Conservation (phyloP, 92 coral and sea anemone species). For the Phenganax marumi region DNA sequence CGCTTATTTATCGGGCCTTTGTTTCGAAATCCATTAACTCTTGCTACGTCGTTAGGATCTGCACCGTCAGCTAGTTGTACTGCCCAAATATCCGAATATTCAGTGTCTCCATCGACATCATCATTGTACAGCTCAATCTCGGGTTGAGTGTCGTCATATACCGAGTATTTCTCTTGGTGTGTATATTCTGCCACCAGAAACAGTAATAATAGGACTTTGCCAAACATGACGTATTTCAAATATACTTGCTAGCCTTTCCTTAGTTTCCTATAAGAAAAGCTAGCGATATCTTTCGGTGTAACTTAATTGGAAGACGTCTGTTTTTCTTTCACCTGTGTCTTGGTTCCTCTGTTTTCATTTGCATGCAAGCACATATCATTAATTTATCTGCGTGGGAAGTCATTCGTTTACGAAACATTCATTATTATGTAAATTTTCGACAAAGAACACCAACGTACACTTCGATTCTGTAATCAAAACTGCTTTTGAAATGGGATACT, state of each 20-base stretch:
- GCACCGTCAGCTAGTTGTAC: constrained; percentile 74
- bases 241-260: constrained; percentile 29
- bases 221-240: background rate
- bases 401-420: background rate
- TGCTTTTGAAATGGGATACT: constrained; percentile 25
- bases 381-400: constrained; percentile 26
- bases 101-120: constrained; percentile 48
- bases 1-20: constrained; percentile 78
- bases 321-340: constrained; percentile 9
- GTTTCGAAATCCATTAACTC: constrained; percentile 63
- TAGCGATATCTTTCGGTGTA: constrained; percentile 12
- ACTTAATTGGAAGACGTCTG: background rate
- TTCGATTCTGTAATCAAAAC: constrained; percentile 6
- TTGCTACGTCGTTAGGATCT: constrained; percentile 77
- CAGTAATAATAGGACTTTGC: background rate
- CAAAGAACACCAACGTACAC: background rate
- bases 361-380: constrained; percentile 27
- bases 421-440: constrained; percentile 32
- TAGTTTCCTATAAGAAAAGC: constrained; percentile 32
- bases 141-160: constrained; percentile 25
- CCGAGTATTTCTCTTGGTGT: constrained; percentile 16
- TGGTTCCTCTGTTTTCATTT: constrained; percentile 18
- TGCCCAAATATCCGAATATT: constrained; percentile 71
- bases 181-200: constrained; percentile 33
- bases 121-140: constrained; percentile 16